Base-by-base conservation (phyloP, 2,113 vertebrate genomes). In the Butorides virescens region DNA sequence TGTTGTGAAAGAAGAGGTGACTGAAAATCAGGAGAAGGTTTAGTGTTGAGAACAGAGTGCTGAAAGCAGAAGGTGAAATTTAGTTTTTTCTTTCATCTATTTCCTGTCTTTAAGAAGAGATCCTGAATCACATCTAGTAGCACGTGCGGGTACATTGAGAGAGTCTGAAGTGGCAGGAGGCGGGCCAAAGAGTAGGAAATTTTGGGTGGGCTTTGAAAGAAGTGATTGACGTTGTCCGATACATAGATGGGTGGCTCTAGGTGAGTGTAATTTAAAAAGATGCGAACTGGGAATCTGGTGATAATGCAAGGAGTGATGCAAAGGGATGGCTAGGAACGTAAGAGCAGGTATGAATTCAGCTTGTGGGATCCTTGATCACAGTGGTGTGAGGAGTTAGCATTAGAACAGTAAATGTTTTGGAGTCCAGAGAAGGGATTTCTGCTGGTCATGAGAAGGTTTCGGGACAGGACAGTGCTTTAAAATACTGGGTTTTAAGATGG, bases 221-320 rank as follows among this genome's bases (percentile, higher is more conserved):
- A 30, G 18, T 44, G 29, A 7, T 49, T 49, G 19, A 6, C 1
- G 0, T 21, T 73, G 13, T 77, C 26, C 50, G 29, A 7, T 59
- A 23, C 18, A 11, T 10, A 61, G 32, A 6, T 73, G 27, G 14
- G 22, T 85, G n/a, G 5, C 7, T 13, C 5, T 53, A 30, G 47
- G 7, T 23, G 10, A 66, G 25, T 34, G 27, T 26, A 32, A 5
- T 53, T 32, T 10, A 3, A 34, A 15, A 62, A 36, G 17, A 6
- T 2, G 1, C 1, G 15, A 63, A 17, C 5, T 18, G 22, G 36
- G 39, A 55, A 34, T 36, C 0, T 0, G 14, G 2, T 88, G n/a
- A 30, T 19, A 7, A 59, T 12, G 18, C 29, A 50, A 20, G 46
- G 39, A 61, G 10, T 32, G 58, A 49, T 46, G 4, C 14, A 32